Evolutionary conservation across 2,888 invertebrate species (phyloP).

Genomic region (Diaperis boleti): DNA sequence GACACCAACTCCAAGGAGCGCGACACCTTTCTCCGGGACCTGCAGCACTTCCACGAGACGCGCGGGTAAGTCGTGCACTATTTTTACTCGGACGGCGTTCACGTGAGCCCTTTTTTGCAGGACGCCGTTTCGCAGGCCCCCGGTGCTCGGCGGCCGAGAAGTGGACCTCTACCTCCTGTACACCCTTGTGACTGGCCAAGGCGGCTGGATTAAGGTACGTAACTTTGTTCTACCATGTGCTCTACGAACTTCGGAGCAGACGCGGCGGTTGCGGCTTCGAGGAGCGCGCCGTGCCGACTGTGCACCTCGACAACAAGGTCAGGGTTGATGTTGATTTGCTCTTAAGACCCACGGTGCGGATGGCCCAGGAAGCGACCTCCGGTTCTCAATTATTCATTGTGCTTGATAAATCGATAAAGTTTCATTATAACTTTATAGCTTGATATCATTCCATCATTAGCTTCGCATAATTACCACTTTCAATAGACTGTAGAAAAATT

Average conservation of each 20-base stretch:
- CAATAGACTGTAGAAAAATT: slow-evolving; percentile 11
- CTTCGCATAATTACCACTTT: slow-evolving; percentile 5
- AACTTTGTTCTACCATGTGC: slow-evolving; percentile 16
- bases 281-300: slow-evolving; percentile 16
- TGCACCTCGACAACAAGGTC: too few relatives aligned
- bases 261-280: slow-evolving; percentile 15
- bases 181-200: slow-evolving; percentile 89
- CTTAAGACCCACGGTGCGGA: neutral
- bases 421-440: slow-evolving; percentile 14
- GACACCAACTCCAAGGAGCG: slow-evolving; percentile 82
- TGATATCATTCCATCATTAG: slow-evolving; percentile 15
- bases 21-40: slow-evolving; percentile 84
- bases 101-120: slow-evolving; percentile 61
- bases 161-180: slow-evolving; percentile 94
- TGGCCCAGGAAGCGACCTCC: slow-evolving; percentile 11
- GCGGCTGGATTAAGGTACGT: slow-evolving; percentile 97
- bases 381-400: slow-evolving; percentile 9
- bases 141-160: slow-evolving; percentile 87
- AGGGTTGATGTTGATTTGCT: slow-evolving; percentile 40
- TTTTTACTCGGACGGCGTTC: neutral
- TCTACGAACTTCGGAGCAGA: slow-evolving; percentile 21
- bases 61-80: slow-evolving; percentile 80
- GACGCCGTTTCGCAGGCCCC: slow-evolving; percentile 75
- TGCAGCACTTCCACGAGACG: slow-evolving; percentile 91
- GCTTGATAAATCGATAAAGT: slow-evolving; percentile 11